Evolutionary conservation across 1,140 invertebrate species (phyloP), one percentile per base, ranked within the genome.

Genomic region (Euschistus heros): DNA sequence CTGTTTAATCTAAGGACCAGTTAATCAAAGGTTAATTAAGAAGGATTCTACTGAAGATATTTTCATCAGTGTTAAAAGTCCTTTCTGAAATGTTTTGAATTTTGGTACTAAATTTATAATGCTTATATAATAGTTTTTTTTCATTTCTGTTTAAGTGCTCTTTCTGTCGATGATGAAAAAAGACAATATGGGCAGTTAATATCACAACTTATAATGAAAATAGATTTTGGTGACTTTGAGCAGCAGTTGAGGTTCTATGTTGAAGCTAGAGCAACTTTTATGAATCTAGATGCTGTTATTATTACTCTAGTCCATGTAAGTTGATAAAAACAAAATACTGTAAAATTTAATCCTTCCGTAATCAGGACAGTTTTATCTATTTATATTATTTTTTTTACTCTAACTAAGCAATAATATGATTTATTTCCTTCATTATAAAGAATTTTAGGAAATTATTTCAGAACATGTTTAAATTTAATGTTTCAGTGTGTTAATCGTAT

Each of bases 101-200:
- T n/a, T n/a, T n/a, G n/a, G n/a, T n/a, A n/a, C n/a, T n/a, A n/a
- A n/a, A n/a, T n/a, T n/a, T n/a, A n/a, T n/a, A n/a, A 37, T 37
- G 10, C 8, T 37, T 37, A 37, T 37, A 37, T 13, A 37, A 4
- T 37, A 13, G 1, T 37, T 37, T 37, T 2, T 37, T 6, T 37
- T 30, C 30, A n/a, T 30, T 30, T 30, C 20, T n/a, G 55, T 71
- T 66, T 70, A 75, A 94, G 89, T 76, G 90, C 92, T 1, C 76
- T 96, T n/a, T 93, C 91, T 1, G 85, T 95, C 3, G 91, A 95
- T 61, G 95, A 97, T 77, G 94, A 97, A 75, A 85, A 85, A 62
- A 84, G 92, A 68, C 84, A 89, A 74, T 91, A 95, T 57, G 85
- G 89, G 8, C 82, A 85, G 66, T 76, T 97, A 22, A 90, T 97